Evolutionary conservation across 2,797 vertebrate genomes (phyloP), one percentile per base, ranked within the genome.

Genomic region (Gymnoscopelus microlampas): DNA sequence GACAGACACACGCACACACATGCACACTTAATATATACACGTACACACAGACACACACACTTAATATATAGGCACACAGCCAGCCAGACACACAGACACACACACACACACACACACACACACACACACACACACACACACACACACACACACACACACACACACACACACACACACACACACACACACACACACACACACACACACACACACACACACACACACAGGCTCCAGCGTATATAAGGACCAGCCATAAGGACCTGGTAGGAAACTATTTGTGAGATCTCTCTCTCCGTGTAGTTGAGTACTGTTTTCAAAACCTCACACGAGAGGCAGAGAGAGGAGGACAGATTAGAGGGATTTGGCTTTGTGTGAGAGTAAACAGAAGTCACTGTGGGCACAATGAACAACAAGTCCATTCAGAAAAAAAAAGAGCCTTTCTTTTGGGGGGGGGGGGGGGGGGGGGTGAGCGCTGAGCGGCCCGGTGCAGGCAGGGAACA

Each of bases 331-430:
- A 74, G 74, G 76, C 39, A 78, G 79, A 85, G 79, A 85, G 82
- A 77, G 77, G 68, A 85, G 78, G 74, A 74, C 82, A 83, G 89
- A 90, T 89, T 90, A 88, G 79, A 57, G 79, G 86, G 89, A 85
- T 90, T 90, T 89, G 86, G 80, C 88, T 92, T 90, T 84, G 85
- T 90, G 80, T 62, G 72, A 66, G 66, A 87, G 89, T 89, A 92
- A 91, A 92, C 88, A 93, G 71, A 90, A 91, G 90, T 91, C 88
- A 88, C 58, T 74, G 19, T 19, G 72, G 84, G 77, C 85, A 92
- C 90, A 91, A 91, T 89, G 90, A 88, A 91, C 90, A 89, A 91
- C 87, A 89, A 88, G 87, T 89, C 90, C 88, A 92, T 93, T 92
- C 80, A 90, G 79, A 85, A 80, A 88, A 85, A 88, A 85, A 13